Evolutionary conservation across 2,797 vertebrate species (phyloP), one percentile per base, ranked within the genome.

Genomic region (Argentina silus): DNA sequence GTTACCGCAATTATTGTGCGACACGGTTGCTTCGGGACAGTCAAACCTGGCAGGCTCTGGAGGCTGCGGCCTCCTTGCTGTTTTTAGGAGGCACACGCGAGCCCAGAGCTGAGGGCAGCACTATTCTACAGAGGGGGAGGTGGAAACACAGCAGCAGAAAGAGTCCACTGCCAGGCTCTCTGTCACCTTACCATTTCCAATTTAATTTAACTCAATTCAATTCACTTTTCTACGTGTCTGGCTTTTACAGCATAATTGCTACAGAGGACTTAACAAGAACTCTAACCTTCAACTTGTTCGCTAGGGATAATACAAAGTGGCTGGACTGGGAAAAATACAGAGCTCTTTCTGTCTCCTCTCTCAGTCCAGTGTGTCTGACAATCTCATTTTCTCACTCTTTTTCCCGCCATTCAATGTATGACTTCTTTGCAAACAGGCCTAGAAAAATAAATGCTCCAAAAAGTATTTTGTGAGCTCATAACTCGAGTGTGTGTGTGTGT

Each of bases 371-470:
- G 69, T 66, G 70, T 77, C 67, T 6, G 67, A 66, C 70, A 71
- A 36, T 36, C 27, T 36, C 27, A 1, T 36, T 36, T 36, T 75
- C 76, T 75, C 59, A 48, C 68, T 64, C 50, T 43, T 12, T 72
- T 74, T 36, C 43, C 65, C 75, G 48, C 48, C 78, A 45, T 69
- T 50, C 67, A n/a, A 76, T 74, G 81, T 84, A 79, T 78, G 75
- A 81, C 87, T 88, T 92, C 89, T 92, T 92, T 91, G 87, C 74
- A 62, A 88, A 86, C 70, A 72, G 60, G 73, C 56, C 75, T 69
- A 64, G 69, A 80, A 85, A 84, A 81, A 83, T 67, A 88, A 78
- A 84, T 11, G 68, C 55, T 61, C 63, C 74, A 82, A 84, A 72
- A 68, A 74, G 57, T 78, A 83, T 85, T 74, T 69, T 75, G 84